These are phyloP conservation scores for Phthorimaea operculella DNA, from an alignment of 1,140 invertebrate genomes.

Conservation along the genomic window DNA sequence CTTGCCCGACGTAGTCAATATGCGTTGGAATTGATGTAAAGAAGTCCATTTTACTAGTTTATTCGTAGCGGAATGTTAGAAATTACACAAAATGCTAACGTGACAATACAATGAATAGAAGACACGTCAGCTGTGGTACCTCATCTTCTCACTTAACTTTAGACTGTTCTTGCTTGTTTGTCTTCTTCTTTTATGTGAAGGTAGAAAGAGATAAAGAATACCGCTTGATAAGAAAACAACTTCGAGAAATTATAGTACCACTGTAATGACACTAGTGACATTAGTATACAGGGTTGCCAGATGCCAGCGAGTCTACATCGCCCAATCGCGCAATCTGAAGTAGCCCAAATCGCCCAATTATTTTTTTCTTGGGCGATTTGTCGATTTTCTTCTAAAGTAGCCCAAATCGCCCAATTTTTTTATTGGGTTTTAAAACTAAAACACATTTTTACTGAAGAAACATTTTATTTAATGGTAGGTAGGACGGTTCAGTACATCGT, in stretches of 20 bases:
- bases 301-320: too few species aligned
- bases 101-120: not conserved
- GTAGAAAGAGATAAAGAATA: not conserved
- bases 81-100: not conserved
- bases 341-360: too few species aligned
- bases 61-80: not conserved
- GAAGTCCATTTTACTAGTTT: conserved; percentile 47
- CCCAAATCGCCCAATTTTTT: too few species aligned
- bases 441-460: too few species aligned
- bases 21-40: conserved; percentile 63
- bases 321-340: too few species aligned
- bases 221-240: not conserved
- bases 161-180: not conserved
- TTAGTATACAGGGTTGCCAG: too few species aligned
- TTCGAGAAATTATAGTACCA: not conserved
- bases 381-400: too few species aligned
- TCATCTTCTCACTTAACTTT: not conserved
- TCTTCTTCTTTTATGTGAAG: not conserved
- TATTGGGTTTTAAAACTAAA: too few species aligned
- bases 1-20: conserved; percentile 90
- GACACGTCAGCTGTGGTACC: conserved; percentile 32
- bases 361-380: too few species aligned
- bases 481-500: too few species aligned
- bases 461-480: too few species aligned
- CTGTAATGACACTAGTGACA: not conserved